Percentiles rank a stretch among this genome's conserved stretches.
Conservation (phyloP, 2,888 invertebrate genomes). For the Aricia artaxerxes region DNA sequence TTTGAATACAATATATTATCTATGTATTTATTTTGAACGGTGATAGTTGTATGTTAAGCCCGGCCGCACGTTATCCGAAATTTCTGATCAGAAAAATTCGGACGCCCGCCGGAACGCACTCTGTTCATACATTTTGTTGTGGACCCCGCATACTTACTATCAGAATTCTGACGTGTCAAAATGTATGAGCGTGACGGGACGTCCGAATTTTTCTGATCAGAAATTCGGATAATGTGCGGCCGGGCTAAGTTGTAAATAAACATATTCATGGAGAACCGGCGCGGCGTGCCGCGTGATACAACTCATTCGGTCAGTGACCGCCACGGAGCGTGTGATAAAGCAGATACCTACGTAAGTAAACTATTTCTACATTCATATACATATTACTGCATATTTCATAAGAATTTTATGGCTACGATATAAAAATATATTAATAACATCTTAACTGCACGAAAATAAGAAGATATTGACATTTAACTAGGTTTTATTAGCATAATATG, state of each 20-base stretch:
- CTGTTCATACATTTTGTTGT: too few relatives aligned
- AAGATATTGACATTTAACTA: background rate
- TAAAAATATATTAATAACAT: background rate
- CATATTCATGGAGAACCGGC: background rate
- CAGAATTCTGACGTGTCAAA: too few relatives aligned
- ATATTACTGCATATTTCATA: constrained; percentile 11
- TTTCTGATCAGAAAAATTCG: too few relatives aligned
- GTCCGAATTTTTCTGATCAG: too few relatives aligned
- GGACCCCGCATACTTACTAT: too few relatives aligned
- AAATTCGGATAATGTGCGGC: too few relatives aligned
- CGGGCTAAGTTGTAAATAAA: background rate
- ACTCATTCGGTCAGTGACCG: constrained; percentile 13
- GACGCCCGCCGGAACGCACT: too few relatives aligned
- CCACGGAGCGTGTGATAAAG: constrained; percentile 2
- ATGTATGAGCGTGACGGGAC: too few relatives aligned
- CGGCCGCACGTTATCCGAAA: too few relatives aligned
- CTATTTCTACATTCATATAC: background rate
- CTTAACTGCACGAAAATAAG: background rate
- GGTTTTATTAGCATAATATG: background rate
- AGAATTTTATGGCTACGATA: background rate
- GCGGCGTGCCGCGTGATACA: background rate
- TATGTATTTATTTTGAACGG: background rate
- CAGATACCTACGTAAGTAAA: background rate
- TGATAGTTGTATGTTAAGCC: background rate
- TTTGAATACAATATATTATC: background rate